Evolutionary conservation across 2,888 invertebrate species (phyloP).

Genomic region (Molorchus minor): DNA sequence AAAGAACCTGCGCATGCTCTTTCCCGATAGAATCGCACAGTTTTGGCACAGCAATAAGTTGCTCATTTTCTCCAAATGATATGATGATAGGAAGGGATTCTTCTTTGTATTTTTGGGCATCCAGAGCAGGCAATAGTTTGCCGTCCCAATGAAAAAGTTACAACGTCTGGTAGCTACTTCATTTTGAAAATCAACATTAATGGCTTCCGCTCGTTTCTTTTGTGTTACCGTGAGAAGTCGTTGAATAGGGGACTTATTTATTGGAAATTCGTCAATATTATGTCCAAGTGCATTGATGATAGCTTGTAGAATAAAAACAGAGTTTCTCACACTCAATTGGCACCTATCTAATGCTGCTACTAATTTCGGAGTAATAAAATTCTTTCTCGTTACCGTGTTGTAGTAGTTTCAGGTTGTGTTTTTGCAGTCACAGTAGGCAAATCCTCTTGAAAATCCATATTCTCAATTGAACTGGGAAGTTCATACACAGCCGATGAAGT

Average conservation of each 20-base stretch:
- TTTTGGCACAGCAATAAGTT: constrained; percentile 33
- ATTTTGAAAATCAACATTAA: background rate
- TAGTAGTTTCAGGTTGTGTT: background rate
- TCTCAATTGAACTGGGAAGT: background rate
- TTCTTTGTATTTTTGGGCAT: constrained; percentile 27
- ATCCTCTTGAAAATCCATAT: background rate
- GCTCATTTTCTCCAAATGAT: constrained; percentile 37
- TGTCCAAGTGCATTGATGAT: constrained; percentile 38
- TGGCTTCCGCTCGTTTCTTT: background rate
- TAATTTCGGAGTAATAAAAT: constrained; percentile 38
- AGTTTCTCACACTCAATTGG: constrained; percentile 30
- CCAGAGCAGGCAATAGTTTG: constrained; percentile 41
- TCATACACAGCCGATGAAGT: background rate
- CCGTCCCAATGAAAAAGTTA: constrained; percentile 45
- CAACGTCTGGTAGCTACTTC: background rate
- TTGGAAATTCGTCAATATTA: constrained; percentile 18
- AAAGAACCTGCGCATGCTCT: constrained; percentile 13
- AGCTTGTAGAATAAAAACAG: constrained; percentile 43
- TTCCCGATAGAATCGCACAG: background rate
- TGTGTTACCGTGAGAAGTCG: background rate
- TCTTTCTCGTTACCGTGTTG: background rate
- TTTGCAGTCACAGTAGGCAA: background rate
- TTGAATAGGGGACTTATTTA: constrained; percentile 11
- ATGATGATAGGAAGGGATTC: constrained; percentile 46
- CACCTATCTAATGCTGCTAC: constrained; percentile 34